A percentile compares a stretch with the other conserved stretches of the same genome.
Evolutionary conservation across 1,140 invertebrate genomes (phyloP).

Genomic region (Apis florea): DNA sequence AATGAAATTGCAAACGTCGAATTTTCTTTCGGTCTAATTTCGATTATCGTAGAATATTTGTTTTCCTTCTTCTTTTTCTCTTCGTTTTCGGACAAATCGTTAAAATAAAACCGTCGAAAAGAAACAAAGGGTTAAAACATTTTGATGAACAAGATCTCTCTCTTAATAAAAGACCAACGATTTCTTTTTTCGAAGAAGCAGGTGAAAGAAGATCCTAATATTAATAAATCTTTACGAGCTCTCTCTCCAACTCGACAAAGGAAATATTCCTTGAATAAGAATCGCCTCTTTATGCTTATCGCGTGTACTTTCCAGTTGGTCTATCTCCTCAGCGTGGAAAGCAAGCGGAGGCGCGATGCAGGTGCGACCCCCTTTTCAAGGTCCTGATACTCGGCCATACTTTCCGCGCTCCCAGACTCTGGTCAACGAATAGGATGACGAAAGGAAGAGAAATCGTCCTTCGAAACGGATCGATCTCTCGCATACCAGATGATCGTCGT

Average conservation of each 20-base stretch:
- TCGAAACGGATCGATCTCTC: slow-evolving; percentile 43
- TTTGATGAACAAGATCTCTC: too few species aligned
- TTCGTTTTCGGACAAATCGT: too few species aligned
- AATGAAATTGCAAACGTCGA: neutral
- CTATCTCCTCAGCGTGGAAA: slow-evolving; percentile 13
- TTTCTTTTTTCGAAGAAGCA: neutral
- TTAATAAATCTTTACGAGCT: slow-evolving; percentile 4
- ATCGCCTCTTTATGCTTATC: neutral
- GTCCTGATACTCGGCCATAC: slow-evolving; percentile 26
- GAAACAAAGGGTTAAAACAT: too few species aligned
- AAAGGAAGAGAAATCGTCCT: slow-evolving; percentile 65
- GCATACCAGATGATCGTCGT: slow-evolving; percentile 38
- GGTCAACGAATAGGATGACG: slow-evolving; percentile 24
- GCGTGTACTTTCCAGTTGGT: neutral
- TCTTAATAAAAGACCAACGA: neutral
- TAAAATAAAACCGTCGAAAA: too few species aligned
- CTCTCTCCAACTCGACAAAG: neutral
- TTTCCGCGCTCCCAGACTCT: slow-evolving; percentile 32
- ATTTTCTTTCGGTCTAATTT: neutral
- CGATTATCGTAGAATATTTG: neutral
- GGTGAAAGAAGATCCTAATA: neutral
- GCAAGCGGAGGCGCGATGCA: slow-evolving; percentile 47
- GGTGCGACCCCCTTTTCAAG: slow-evolving; percentile 70
- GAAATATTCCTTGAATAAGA: neutral
- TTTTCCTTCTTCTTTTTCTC: too few species aligned